These are phyloP conservation scores for Pelagia noctiluca DNA, from an alignment of 30 jellyfish, hydroid and myxozoan species.

Conservation along the genomic window DNA sequence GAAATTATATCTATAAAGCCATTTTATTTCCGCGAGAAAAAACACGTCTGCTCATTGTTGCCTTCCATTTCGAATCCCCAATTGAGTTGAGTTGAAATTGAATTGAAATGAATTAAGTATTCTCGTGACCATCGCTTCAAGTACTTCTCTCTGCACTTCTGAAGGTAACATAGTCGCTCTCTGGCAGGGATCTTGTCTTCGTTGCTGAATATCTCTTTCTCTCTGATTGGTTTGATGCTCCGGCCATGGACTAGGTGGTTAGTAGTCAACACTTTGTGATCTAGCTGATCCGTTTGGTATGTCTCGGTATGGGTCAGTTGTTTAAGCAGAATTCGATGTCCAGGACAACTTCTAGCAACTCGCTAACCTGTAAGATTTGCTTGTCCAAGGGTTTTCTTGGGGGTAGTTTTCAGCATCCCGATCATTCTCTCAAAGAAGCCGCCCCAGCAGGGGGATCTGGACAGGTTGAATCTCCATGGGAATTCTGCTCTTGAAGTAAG, in stretches of 20 bases:
- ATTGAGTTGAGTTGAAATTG: too few species aligned
- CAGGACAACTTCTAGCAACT: conserved; percentile 49
- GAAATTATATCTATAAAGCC: too few species aligned
- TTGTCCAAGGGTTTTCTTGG: conserved; percentile 34
- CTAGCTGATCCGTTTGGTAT: conserved; percentile 5
- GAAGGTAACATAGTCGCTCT: conserved; percentile 27
- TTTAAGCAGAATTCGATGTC: conserved; percentile 48
- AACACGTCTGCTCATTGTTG: too few species aligned
- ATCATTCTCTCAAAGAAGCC: conserved; percentile 46
- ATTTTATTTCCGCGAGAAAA: too few species aligned
- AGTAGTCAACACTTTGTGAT: background rate
- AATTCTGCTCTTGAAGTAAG: background rate
- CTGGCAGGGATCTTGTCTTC: conserved; percentile 50
- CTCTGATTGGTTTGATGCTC: conserved; percentile 23
- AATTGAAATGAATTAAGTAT: too few species aligned
- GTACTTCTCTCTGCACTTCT: conserved; percentile 45
- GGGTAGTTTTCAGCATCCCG: conserved; percentile 20
- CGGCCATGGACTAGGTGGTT: conserved; percentile 27
- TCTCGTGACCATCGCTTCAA: conserved; percentile 36
- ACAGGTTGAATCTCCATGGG: conserved; percentile 50
- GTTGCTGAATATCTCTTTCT: conserved; percentile 40
- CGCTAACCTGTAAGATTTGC: conserved; percentile 5
- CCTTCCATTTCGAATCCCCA: too few species aligned
- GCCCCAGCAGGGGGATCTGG: conserved; percentile 47
- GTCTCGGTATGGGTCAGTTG: conserved; percentile 16